These are phyloP conservation scores for Anableps anableps DNA, from an alignment of 2,797 vertebrate species.

Conservation along the genomic window DNA sequence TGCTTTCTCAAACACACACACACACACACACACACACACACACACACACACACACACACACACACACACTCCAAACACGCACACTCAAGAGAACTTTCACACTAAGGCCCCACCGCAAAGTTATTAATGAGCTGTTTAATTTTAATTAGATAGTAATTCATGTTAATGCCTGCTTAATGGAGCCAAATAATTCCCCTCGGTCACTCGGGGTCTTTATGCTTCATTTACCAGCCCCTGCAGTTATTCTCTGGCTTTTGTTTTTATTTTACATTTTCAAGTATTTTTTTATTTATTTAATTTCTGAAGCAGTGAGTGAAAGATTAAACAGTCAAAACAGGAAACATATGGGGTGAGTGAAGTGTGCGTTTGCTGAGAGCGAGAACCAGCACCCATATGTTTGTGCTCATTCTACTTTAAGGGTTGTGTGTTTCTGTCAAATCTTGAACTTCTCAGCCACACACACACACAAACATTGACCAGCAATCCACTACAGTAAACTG, in stretches of 20 bases:
- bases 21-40: conserved; percentile 40
- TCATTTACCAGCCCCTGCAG: conserved; percentile 80
- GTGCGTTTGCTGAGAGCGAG: conserved; percentile 32
- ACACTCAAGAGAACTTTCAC: conserved; percentile 76
- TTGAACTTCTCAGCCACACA: conserved; percentile 8
- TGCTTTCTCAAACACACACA: conserved; percentile 37
- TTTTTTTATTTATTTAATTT: conserved; percentile 30
- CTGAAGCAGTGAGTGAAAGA: conserved; percentile 63
- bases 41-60: conserved; percentile 55
- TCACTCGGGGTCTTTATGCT: conserved; percentile 80
- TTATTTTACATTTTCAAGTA: conserved; percentile 74
- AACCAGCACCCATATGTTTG: conserved; percentile 22
- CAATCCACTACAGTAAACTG: conserved; percentile 58
- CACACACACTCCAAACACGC: conserved; percentile 40
- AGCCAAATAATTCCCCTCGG: conserved; percentile 83
- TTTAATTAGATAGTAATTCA: conserved; percentile 87
- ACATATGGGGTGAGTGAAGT: conserved; percentile 62
- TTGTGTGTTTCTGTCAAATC: conserved; percentile 24
- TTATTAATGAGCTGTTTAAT: conserved; percentile 87
- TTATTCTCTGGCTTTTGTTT: conserved; percentile 80
- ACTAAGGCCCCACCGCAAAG: conserved; percentile 78
- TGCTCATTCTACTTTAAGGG: conserved; percentile 17
- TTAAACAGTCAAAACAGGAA: conserved; percentile 63
- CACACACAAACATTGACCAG: conserved; percentile 28
- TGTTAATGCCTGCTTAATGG: conserved; percentile 87